Conservation (phyloP, 2,888 invertebrate genomes). For the Chirona hameri region DNA sequence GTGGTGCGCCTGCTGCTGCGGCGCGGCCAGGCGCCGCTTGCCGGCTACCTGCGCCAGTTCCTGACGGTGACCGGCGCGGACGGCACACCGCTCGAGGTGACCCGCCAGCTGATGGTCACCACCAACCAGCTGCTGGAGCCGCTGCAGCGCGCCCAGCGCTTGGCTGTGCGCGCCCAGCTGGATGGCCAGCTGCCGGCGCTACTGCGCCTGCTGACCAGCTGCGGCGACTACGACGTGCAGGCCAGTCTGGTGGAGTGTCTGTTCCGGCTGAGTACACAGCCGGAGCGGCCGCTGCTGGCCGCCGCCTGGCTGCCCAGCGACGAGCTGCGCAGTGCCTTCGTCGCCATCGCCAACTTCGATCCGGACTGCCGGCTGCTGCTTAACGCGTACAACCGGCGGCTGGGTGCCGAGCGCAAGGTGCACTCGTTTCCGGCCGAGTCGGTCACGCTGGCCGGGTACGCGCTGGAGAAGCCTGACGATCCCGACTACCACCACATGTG, state of each 20-base stretch:
- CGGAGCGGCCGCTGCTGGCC: slow-evolving; percentile 34
- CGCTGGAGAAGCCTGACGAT: slow-evolving; percentile 34
- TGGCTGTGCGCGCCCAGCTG: slow-evolving; percentile 43
- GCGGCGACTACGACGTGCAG: slow-evolving; percentile 39
- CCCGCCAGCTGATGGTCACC: slow-evolving; percentile 48
- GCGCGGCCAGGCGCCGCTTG: slow-evolving; percentile 39
- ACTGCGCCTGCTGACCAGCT: slow-evolving; percentile 33
- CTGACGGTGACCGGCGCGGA: not conserved
- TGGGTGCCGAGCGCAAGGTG: slow-evolving; percentile 34
- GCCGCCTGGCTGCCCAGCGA: slow-evolving; percentile 36
- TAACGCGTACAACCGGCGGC: slow-evolving; percentile 36
- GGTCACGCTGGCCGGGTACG: slow-evolving; percentile 31
- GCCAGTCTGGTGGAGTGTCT: slow-evolving; percentile 37
- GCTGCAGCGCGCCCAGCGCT: slow-evolving; percentile 48
- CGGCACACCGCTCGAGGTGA: slow-evolving; percentile 32
- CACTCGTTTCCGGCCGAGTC: slow-evolving; percentile 32
- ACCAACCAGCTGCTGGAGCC: slow-evolving; percentile 49
- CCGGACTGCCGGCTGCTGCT: slow-evolving; percentile 38
- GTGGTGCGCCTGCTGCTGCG: slow-evolving; percentile 43
- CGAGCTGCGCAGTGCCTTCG: slow-evolving; percentile 32
- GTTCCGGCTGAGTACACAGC: slow-evolving; percentile 33
- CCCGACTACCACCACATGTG: slow-evolving; percentile 36
- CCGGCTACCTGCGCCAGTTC: slow-evolving; percentile 43
- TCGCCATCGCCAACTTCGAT: slow-evolving; percentile 38
- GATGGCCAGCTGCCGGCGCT: slow-evolving; percentile 37